A percentile compares a stretch with the other conserved stretches of the same genome.
Conservation (phyloP, 2,797 vertebrate genomes). For the Tachyglossus aculeatus region DNA sequence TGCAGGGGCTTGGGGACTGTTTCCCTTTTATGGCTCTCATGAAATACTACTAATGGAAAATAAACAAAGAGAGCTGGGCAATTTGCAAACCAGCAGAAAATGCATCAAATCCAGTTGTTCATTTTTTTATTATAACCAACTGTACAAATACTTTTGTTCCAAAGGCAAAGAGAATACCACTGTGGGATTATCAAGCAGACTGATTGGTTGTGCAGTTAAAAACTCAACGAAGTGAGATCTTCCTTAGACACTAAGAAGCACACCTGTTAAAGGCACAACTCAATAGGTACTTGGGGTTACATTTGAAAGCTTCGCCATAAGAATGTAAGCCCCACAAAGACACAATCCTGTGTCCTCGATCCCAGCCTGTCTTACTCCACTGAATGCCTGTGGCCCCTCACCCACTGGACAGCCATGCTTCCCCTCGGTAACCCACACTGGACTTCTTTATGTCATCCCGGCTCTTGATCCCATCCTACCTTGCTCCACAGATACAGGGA, state of each 20-base stretch:
- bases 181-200: fast-evolving
- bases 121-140: fast-evolving
- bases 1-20: not conserved
- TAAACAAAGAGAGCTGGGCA: not conserved
- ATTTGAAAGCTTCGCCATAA: no score
- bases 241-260: not conserved
- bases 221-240: no score
- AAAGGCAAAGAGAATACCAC: not conserved
- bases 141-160: fast-evolving
- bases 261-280: not conserved
- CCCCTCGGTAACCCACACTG: no score
- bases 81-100: not conserved
- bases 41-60: not conserved
- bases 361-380: no score
- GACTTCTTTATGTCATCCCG: no score
- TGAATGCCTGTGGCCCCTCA: no score
- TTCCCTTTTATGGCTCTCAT: not conserved
- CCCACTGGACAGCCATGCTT: no score
- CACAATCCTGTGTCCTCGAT: no score
- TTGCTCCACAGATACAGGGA: no score
- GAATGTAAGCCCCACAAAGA: no score
- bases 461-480: no score
- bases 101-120: not conserved
- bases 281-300: no score
- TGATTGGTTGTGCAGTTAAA: not conserved